phyloP scores from a whole-genome alignment of 2,113 vertebrate genomes.

The Catharus fuscescens region DNA sequence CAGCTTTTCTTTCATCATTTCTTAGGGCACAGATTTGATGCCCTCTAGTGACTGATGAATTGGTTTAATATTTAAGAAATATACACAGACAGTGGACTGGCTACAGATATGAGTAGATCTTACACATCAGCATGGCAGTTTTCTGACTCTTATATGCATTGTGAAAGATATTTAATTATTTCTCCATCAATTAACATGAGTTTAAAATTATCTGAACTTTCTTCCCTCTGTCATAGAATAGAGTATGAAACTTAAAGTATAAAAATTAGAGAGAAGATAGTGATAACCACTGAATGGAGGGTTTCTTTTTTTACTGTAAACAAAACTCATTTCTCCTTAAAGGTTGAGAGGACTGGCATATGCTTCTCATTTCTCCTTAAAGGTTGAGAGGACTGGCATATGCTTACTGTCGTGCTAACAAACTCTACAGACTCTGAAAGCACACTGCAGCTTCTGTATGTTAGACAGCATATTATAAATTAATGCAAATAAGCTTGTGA shows the following conservation, averaged over 20 bases:
- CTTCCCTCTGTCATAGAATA: neutral
- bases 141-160: neutral
- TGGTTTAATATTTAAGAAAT: neutral
- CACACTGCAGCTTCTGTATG: neutral
- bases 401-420: conserved; percentile 11
- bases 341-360: conserved; percentile 12
- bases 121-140: neutral
- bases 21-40: conserved; percentile 38
- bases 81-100: neutral
- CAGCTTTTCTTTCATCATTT: neutral
- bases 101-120: neutral
- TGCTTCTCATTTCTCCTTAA: conserved; percentile 26
- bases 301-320: conserved; percentile 1
- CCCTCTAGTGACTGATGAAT: neutral
- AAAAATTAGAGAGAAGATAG: neutral
- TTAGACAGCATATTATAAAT: neutral
- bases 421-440: conserved; percentile 31
- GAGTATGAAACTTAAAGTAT: neutral
- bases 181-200: neutral
- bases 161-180: neutral
- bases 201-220: neutral
- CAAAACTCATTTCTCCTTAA: conserved; percentile 7
- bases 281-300: neutral
- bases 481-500: neutral
- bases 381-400: conserved; percentile 11